A percentile compares a stretch with the other conserved stretches of the same genome.
phyloP scores from a whole-genome alignment of 2,113 vertebrate species.

The Rhipidura dahli region DNA sequence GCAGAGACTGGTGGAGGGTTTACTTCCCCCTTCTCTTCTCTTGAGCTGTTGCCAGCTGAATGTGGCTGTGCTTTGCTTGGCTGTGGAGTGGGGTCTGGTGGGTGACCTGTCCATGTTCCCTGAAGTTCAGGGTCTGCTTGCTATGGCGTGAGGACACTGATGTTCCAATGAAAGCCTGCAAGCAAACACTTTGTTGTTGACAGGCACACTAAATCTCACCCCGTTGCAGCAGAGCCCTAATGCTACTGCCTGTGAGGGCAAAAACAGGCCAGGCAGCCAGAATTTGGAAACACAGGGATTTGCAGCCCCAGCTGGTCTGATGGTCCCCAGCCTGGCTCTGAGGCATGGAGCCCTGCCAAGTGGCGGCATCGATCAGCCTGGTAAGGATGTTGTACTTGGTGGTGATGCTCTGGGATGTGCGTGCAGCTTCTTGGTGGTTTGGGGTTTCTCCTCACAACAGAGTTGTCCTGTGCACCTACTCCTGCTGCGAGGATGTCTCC shows the following conservation, averaged over 20 bases:
- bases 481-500: neutral
- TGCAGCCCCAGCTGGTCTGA: neutral
- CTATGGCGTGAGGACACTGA: fast-evolving
- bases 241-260: neutral
- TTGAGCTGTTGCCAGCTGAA: neutral
- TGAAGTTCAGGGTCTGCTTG: neutral
- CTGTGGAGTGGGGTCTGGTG: neutral
- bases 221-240: neutral
- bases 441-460: neutral
- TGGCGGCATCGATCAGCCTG: neutral
- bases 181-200: neutral
- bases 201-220: neutral
- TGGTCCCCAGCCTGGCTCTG: neutral
- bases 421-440: neutral
- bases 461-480: neutral
- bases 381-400: neutral
- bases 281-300: neutral
- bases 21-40: neutral
- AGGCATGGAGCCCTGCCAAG: neutral
- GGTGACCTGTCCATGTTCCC: neutral
- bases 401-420: neutral
- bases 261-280: neutral
- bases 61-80: fast-evolving
- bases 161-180: neutral
- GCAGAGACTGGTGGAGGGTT: neutral